Evolutionary conservation across 2,113 vertebrate genomes (phyloP), one percentile per base, ranked within the genome.

Genomic region (Thomomys bottae): DNA sequence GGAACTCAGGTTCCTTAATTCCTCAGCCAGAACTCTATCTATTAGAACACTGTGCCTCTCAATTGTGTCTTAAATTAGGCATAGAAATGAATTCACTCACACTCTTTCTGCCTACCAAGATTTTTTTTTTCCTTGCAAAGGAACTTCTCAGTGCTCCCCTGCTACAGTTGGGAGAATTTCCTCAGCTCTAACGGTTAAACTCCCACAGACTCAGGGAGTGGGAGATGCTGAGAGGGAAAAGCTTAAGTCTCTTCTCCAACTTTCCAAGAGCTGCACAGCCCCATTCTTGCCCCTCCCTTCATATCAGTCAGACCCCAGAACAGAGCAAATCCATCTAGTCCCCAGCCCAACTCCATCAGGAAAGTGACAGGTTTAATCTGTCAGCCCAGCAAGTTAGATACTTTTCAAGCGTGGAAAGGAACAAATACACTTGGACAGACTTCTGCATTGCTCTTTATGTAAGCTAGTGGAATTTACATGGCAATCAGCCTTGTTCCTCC

Each of bases 61-160:
- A 90, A 96, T 96, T 96, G 93, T 96, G 92, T 93, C 95, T 94
- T 96, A 96, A 97, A 96, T 97, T 97, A 97, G 96, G 92, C 94
- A 96, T 81, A 94, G 42, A 96, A 96, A 95, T 96, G 93, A 96
- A 95, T 96, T 96, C 96, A 93, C 95, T 97, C 94, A 92, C 96
- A 95, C 93, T 95, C 86, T 93, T 80, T 71, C 93, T 97, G 96
- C 96, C 91, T 96, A 94, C 93, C 89, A 85, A 94, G 80, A 96
- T 95, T 92, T 91, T 54, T 49, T 54, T 54, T 54, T 54, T n/a
- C n/a, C 49, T 54, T 95, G 95, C 81, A 94, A 32, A 94, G 87
- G 91, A 92, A 92, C 94, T 87, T 91, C 89, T 79, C 92, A 88
- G 81, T 0, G 2, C 81, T 94, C 72, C 87, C 12, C 86, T 66